Evolutionary conservation across 2,113 vertebrate species (phyloP).

Genomic region (Mormoops blainvillei): DNA sequence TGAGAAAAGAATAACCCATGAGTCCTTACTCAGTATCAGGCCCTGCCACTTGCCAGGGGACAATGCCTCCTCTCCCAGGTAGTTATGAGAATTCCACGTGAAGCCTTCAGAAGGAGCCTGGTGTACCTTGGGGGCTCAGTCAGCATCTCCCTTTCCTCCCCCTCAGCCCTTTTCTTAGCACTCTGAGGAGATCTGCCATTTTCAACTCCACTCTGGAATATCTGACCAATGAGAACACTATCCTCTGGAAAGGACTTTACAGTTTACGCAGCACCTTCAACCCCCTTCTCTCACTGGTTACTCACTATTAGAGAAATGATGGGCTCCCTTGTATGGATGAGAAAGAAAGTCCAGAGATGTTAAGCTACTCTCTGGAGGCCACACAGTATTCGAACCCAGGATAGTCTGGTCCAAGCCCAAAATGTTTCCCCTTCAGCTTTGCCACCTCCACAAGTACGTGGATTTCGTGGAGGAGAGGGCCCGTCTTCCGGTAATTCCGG

Average conservation of each 20-base stretch:
- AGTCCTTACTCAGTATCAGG: not conserved
- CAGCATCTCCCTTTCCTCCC: not conserved
- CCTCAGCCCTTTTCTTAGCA: not conserved
- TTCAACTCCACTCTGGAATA: not conserved
- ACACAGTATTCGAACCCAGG: not conserved
- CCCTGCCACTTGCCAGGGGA: not conserved
- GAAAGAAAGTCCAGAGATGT: not conserved
- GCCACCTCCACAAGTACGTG: not conserved
- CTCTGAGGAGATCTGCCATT: not conserved
- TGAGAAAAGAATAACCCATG: not conserved
- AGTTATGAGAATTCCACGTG: not conserved
- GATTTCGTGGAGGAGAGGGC: not conserved
- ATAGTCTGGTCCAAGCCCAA: not conserved
- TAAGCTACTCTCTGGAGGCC: not conserved
- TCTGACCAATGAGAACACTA: not conserved
- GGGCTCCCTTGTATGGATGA: not conserved
- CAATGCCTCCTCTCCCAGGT: not conserved
- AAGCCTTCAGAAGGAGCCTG: not conserved
- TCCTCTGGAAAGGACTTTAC: not conserved
- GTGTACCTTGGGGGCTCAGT: not conserved
- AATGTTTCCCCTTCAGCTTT: not conserved
- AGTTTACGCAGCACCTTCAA: not conserved
- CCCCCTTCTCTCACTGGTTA: not conserved
- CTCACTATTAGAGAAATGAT: not conserved
- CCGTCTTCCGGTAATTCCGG: accelerated